Evolutionary conservation across 1,140 invertebrate species (phyloP), one percentile per base, ranked within the genome.

Genomic region (Papilio dardanus): DNA sequence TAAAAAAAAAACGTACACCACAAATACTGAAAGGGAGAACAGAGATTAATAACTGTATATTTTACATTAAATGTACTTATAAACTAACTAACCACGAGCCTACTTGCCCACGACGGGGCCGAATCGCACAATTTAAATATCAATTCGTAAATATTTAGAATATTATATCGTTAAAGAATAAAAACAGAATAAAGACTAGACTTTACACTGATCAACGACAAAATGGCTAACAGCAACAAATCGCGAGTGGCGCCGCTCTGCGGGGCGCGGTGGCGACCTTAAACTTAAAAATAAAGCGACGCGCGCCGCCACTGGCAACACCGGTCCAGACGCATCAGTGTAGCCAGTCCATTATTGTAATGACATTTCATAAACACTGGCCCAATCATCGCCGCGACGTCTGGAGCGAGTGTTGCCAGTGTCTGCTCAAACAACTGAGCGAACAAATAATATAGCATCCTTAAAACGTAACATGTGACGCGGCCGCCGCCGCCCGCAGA

Each of bases 171-270:
- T 90, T 91, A 90, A 83, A 90, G 85, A 88, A 92, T 90, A 91
- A 92, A 92, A 93, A 93, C 91, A 92, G 90, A 79, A 91, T 92
- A 91, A 92, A 93, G 93, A 94, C 93, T 94, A 94, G 93, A 94
- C 92, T 93, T 93, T 93, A 94, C 93, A 94, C 92, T 93, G 93
- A 93, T 89, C 86, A 93, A 92, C 87, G 88, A 92, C 87, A 88
- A 88, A 82, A 87, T 87, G 86, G 86, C 90, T 88, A 92, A 92
- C 86, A 92, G 87, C 88, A 89, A 89, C 86, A 88, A 83, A 85
- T 86, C 85, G 83, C 84, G 79, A 81, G 78, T 77, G 71, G 76
- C 82, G 84, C 77, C 83, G 71, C 79, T 74, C 76, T 76, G 83
- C 85, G 83, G 84, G 65, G 80, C 76, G 76, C 77, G 79, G 77